Evolutionary conservation across 2,888 invertebrate species (phyloP).

Genomic region (Apoderus coryli): DNA sequence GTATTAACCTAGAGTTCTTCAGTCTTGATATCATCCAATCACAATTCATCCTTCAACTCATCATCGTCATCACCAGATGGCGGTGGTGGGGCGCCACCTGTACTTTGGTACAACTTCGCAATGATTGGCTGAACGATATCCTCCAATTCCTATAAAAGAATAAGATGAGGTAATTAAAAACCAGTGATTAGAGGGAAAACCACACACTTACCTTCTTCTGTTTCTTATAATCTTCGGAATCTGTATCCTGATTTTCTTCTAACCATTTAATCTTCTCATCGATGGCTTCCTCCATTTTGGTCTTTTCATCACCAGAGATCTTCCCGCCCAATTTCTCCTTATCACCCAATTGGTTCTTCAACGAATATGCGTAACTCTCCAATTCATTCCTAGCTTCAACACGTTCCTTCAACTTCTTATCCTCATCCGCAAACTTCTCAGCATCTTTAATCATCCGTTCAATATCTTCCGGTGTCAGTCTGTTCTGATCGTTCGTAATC

Average conservation of each 20-base stretch:
- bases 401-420: conserved; percentile 89
- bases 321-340: conserved; percentile 88
- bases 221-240: conserved; percentile 81
- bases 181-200: too few species aligned
- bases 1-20: conserved; percentile 1
- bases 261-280: conserved; percentile 97
- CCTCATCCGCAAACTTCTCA: conserved; percentile 97
- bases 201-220: too few species aligned
- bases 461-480: conserved; percentile 93
- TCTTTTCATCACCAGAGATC: conserved; percentile 74
- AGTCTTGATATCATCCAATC: conserved; percentile 22
- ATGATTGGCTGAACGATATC: conserved; percentile 95
- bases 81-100: conserved; percentile 65
- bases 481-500: conserved; percentile 95
- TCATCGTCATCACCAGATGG: conserved; percentile 51
- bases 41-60: conserved; percentile 77
- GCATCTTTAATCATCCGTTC: conserved; percentile 99
- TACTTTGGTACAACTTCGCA: conserved; percentile 85
- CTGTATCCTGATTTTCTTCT: conserved; percentile 87
- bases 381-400: conserved; percentile 95
- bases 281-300: conserved; percentile 89
- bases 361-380: conserved; percentile 92
- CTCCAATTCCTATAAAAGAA: too few species aligned
- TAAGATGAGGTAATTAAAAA: too few species aligned
- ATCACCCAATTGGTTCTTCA: conserved; percentile 92